These are phyloP conservation scores for Ceratitis capitata DNA, from an alignment of 1,140 invertebrate species.

Conservation along the genomic window DNA sequence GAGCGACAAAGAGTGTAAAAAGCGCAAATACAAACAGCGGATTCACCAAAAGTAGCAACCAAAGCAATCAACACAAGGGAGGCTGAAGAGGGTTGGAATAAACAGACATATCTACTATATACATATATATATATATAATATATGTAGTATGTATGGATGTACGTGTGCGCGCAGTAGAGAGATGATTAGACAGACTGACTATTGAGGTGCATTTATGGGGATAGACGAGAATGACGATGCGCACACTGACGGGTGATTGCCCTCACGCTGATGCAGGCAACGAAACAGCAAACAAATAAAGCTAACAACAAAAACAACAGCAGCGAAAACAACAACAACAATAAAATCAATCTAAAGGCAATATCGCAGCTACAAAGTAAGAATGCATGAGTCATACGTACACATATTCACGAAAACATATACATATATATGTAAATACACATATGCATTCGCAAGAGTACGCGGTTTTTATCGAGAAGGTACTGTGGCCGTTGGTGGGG, in stretches of 20 bases:
- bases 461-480: background rate
- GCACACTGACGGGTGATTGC: constrained; percentile 25
- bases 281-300: background rate
- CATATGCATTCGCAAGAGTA: background rate
- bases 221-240: constrained; percentile 2
- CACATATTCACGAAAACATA: background rate
- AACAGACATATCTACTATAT: too few species aligned
- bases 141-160: too few species aligned
- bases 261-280: background rate
- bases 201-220: background rate
- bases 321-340: background rate
- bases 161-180: background rate
- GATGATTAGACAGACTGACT: background rate
- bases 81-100: background rate
- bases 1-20: background rate
- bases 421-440: background rate
- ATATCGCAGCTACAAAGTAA: background rate
- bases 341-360: background rate
- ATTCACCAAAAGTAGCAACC: constrained; percentile 21
- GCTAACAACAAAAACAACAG: background rate
- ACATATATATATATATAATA: too few species aligned
- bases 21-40: constrained; percentile 9
- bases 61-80: constrained; percentile 15
- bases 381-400: constrained; percentile 8
- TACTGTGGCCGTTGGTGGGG: background rate